These are phyloP conservation scores for Acrocephalus scirpaceus DNA, from an alignment of 2,797 vertebrate species.

Conservation along the genomic window DNA sequence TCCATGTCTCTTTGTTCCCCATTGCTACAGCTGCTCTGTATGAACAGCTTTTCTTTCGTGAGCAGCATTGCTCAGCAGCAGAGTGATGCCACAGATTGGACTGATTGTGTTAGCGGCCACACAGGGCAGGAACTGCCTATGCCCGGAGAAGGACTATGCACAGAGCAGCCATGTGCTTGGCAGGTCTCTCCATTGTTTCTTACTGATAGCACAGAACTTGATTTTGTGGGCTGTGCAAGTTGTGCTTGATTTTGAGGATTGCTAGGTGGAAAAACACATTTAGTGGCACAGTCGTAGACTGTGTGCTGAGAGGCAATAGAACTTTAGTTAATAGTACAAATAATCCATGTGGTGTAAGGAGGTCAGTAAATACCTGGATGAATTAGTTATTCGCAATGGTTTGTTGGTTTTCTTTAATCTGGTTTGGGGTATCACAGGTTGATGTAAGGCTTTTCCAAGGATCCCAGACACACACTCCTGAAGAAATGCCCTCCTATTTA, in stretches of 20 bases:
- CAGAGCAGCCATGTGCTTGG: accelerated
- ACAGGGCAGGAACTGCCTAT: neutral
- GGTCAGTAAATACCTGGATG: neutral
- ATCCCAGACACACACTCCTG: neutral
- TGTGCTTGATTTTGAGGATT: neutral
- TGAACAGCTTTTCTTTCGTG: neutral
- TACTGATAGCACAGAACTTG: neutral
- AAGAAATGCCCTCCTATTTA: neutral
- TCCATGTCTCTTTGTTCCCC: neutral
- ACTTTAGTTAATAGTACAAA: neutral
- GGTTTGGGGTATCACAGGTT: neutral
- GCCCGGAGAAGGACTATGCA: neutral
- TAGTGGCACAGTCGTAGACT: neutral
- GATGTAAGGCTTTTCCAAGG: neutral
- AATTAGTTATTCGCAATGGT: neutral
- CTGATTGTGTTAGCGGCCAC: accelerated
- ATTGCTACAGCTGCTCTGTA: neutral
- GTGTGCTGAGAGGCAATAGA: neutral
- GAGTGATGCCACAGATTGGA: accelerated
- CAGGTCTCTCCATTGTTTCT: neutral
- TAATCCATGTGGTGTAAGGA: neutral
- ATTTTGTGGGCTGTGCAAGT: neutral
- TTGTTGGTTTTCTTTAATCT: neutral
- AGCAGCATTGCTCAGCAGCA: neutral
- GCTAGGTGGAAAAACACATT: neutral